A percentile compares a stretch with the other conserved stretches of the same genome.
These are phyloP conservation scores for Petrolisthes manimaculis DNA, from an alignment of 2,888 invertebrate species.

Conservation along the genomic window DNA sequence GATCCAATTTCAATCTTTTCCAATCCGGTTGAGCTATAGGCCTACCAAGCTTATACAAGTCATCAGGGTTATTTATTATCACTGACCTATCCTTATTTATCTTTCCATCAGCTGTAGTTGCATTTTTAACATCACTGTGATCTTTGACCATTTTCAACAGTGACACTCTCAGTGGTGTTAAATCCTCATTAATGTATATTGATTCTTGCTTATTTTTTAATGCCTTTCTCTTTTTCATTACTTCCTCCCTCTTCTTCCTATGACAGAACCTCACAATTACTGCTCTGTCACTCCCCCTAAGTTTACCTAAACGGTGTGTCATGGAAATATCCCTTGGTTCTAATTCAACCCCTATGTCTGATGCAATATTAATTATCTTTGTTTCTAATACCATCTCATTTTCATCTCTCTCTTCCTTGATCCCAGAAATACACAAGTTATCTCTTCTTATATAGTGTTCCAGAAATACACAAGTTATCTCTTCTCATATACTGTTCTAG, in stretches of 20 bases:
- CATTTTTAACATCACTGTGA: no score
- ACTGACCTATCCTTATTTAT: no score
- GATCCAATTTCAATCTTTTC: no score
- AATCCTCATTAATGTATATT: no score
- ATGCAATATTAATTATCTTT: background rate
- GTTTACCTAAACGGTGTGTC: background rate
- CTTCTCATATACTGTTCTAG: no score
- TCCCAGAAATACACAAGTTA: background rate
- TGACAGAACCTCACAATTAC: slow-evolving; percentile 22
- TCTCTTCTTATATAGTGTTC: background rate
- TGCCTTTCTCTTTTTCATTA: slow-evolving; percentile 2
- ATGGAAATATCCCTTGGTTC: background rate
- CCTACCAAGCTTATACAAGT: no score
- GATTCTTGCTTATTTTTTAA: background rate
- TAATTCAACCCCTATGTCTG: background rate
- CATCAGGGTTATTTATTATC: no score
- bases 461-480: no score
- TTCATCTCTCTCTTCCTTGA: background rate
- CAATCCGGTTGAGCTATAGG: no score
- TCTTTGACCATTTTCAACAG: no score
- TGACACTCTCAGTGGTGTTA: no score
- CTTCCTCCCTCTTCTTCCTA: slow-evolving; percentile 10
- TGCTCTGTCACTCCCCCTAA: background rate
- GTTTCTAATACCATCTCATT: background rate
- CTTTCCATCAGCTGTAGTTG: no score